phyloP scores from a whole-genome alignment of 2,888 invertebrate species.

The Drosophila emarginata region DNA sequence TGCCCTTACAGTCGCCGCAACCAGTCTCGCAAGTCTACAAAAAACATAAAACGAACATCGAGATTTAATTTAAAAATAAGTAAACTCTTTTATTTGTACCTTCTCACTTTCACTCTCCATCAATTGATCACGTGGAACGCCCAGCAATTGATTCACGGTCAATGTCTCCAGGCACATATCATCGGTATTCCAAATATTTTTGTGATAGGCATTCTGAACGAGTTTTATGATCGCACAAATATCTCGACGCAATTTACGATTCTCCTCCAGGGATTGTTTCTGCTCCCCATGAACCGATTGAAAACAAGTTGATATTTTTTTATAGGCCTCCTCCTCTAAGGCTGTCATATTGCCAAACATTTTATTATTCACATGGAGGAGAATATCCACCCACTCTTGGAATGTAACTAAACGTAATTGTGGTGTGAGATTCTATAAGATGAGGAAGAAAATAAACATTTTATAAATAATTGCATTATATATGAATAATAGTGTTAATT shows the following conservation, averaged over 20 bases:
- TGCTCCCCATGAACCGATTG: constrained; percentile 57
- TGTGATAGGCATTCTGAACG: constrained; percentile 82
- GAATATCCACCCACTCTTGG: constrained; percentile 85
- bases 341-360: constrained; percentile 86
- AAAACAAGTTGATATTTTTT: constrained; percentile 83
- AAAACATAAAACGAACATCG: background rate
- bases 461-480: too few species aligned
- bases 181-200: constrained; percentile 80
- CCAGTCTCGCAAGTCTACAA: background rate
- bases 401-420: constrained; percentile 87
- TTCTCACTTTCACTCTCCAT: constrained; percentile 55
- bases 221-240: constrained; percentile 83
- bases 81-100: constrained; percentile 44
- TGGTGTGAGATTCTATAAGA: constrained; percentile 40
- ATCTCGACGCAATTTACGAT: constrained; percentile 75
- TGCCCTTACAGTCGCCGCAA: constrained; percentile 5
- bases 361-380: constrained; percentile 85
- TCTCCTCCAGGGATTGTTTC: constrained; percentile 56
- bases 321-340: constrained; percentile 85
- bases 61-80: background rate
- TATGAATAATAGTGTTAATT: too few species aligned
- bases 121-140: constrained; percentile 31
- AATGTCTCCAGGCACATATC: constrained; percentile 83
- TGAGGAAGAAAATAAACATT: too few species aligned
- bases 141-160: constrained; percentile 80